These are phyloP conservation scores for Drosophila lowei DNA, from an alignment of 1,140 invertebrate genomes.

Conservation along the genomic window DNA sequence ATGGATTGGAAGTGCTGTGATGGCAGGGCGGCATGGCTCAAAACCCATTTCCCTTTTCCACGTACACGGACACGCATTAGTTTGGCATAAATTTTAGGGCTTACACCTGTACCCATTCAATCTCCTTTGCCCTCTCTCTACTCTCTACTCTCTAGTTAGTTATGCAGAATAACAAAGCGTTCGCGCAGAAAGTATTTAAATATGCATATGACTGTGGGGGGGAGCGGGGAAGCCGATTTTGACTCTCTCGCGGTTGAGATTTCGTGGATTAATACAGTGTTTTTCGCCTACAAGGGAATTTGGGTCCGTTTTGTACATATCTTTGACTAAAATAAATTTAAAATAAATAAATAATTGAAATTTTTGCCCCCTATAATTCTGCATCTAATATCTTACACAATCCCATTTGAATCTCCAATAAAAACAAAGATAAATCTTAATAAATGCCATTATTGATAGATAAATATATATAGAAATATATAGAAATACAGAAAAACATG, in stretches of 20 bases:
- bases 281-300: conserved; percentile 12
- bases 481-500: too few species aligned
- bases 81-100: conserved; percentile 64
- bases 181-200: conserved; percentile 47
- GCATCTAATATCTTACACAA: too few species aligned
- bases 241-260: background rate
- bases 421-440: too few species aligned
- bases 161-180: conserved; percentile 67
- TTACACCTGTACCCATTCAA: conserved; percentile 2
- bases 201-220: conserved; percentile 33
- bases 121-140: background rate
- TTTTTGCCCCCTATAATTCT: too few species aligned
- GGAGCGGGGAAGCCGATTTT: background rate
- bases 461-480: too few species aligned
- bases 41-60: conserved; percentile 17
- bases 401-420: too few species aligned
- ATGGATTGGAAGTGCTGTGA: conserved; percentile 17
- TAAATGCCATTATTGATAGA: too few species aligned
- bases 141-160: conserved; percentile 33
- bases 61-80: conserved; percentile 63
- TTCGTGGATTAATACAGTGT: conserved; percentile 16
- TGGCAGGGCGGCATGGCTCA: conserved; percentile 6
- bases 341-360: too few species aligned
- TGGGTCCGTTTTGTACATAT: background rate
- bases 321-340: too few species aligned